Percentiles rank a stretch among this genome's conserved stretches.
These are phyloP conservation scores for Pelobates cultripes DNA, from an alignment of 2,797 vertebrate genomes.

Conservation along the genomic window DNA sequence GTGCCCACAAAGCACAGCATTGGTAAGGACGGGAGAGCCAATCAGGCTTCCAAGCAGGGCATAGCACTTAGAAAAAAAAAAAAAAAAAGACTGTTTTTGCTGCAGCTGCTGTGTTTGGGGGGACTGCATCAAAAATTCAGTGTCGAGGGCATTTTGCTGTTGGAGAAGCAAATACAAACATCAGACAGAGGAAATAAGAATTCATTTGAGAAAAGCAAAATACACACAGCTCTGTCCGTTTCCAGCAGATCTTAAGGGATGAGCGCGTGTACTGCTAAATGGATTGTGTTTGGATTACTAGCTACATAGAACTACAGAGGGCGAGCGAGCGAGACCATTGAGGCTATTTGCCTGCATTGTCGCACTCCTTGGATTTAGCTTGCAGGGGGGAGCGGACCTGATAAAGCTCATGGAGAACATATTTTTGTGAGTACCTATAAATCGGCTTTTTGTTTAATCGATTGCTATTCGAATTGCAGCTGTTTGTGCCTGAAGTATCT, in stretches of 20 bases:
- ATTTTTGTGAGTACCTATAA: conserved; percentile 32
- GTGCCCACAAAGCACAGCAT: conserved; percentile 19
- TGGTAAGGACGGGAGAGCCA: not conserved
- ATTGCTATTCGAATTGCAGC: no score
- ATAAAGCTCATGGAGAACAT: conserved; percentile 31
- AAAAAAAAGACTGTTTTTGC: not conserved
- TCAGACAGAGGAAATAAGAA: not conserved
- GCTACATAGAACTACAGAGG: not conserved
- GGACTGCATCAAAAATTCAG: not conserved
- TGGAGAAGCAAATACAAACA: not conserved
- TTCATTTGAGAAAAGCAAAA: not conserved
- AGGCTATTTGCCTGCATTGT: not conserved
- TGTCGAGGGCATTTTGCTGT: not conserved
- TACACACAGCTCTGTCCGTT: not conserved
- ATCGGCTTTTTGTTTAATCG: no score
- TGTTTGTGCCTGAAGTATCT: no score
- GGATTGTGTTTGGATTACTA: conserved; percentile 37
- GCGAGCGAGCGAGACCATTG: not conserved
- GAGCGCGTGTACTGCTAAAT: conserved; percentile 8
- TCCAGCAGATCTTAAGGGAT: not conserved
- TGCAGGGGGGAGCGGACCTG: not conserved
- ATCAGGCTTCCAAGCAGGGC: conserved; percentile 14
- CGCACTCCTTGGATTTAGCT: not conserved
- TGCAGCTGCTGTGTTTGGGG: conserved; percentile 26
- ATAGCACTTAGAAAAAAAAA: conserved; percentile 4